Evolutionary conservation across 2,888 invertebrate species (phyloP), one percentile per base, ranked within the genome.

Genomic region (Euplexia lucipara): DNA sequence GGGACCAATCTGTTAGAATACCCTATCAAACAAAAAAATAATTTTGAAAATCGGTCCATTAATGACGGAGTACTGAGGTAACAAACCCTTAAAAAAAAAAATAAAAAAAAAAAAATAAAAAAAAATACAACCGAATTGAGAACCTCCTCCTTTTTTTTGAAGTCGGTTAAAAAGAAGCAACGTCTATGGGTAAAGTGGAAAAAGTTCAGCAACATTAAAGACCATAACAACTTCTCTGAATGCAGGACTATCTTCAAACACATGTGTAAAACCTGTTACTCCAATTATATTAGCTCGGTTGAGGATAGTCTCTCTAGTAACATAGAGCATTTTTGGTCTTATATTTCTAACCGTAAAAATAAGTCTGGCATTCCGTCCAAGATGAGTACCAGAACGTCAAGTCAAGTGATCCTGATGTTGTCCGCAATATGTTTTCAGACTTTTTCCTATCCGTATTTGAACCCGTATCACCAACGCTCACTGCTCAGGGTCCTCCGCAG

Each of bases 131-230:
- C n/a, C n/a, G n/a, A n/a, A n/a, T n/a, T n/a, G n/a, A n/a, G n/a
- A n/a, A n/a, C n/a, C n/a, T n/a, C n/a, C n/a, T n/a, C n/a, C n/a
- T n/a, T n/a, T n/a, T n/a, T n/a, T n/a, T n/a, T n/a, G n/a, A n/a
- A n/a, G n/a, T n/a, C n/a, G n/a, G n/a, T n/a, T 32, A 32, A 48
- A 48, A 48, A 32, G n/a, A 48, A 48, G 7, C 48, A 32, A 32
- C 48, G 48, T 18, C 6, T 48, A 7, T 48, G 48, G 26, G 5
- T 30, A 16, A 47, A 26, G n/a, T 47, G 16, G 26, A 47, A 47
- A 30, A 48, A 48, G 8, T 14, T 20, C 14, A 35, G 20, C 12
- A 49, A 49, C 5, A 5, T 35, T 34, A 35, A 34, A 18, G 32
- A 48, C 49, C 20, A 32, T 20, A 14, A 49, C 14, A 49, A 20